Evolutionary conservation across 2,797 vertebrate genomes (phyloP).

Genomic region (Australoheros facetus): DNA sequence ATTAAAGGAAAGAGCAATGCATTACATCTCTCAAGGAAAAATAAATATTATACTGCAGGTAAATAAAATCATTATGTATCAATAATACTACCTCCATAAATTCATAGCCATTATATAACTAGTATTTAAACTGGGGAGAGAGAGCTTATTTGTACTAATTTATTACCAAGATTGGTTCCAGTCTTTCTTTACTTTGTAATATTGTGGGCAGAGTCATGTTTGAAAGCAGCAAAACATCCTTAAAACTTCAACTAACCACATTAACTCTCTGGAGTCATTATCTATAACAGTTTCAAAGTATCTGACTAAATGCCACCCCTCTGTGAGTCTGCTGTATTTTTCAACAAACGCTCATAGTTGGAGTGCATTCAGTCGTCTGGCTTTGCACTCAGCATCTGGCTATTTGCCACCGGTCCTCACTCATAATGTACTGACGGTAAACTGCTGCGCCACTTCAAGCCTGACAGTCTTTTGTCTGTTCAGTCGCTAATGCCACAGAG

Average conservation of each 20-base stretch:
- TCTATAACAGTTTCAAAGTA: background rate
- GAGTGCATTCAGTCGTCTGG: constrained; percentile 16
- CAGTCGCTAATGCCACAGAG: constrained; percentile 45
- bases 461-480: constrained; percentile 44
- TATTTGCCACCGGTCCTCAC: constrained; percentile 8
- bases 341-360: constrained; percentile 9
- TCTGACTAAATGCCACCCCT: background rate
- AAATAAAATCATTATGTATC: background rate
- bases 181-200: background rate
- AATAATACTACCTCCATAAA: background rate
- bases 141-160: background rate
- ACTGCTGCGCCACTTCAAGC: constrained; percentile 48
- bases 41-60: background rate
- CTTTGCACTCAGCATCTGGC: constrained; percentile 29
- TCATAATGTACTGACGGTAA: constrained; percentile 31
- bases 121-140: background rate
- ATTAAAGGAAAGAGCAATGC: background rate
- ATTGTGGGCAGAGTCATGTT: background rate
- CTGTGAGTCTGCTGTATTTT: background rate
- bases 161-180: background rate
- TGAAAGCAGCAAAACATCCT: background rate
- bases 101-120: background rate
- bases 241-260: background rate
- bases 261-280: background rate
- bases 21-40: background rate